Conservation (phyloP, 2,888 invertebrate genomes). For the Plemyria rubiginata region DNA sequence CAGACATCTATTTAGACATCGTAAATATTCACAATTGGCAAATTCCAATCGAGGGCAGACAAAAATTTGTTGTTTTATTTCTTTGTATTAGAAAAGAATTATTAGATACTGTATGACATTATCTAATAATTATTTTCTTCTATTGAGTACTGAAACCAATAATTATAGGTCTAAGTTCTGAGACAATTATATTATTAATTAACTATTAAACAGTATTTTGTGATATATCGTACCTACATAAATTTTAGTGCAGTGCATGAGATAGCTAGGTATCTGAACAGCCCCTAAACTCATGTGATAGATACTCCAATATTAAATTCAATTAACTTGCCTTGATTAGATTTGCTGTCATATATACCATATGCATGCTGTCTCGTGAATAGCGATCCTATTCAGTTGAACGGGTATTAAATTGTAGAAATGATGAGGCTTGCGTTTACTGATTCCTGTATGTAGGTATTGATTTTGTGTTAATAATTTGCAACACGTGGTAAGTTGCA, state of each 20-base stretch:
- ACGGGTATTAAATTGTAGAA: constrained; percentile 14
- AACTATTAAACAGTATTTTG: too few species aligned
- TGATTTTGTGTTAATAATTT: too few species aligned
- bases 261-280: not conserved
- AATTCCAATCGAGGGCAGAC: constrained; percentile 49
- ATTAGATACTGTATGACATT: too few species aligned
- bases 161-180: too few species aligned
- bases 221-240: too few species aligned
- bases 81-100: not conserved
- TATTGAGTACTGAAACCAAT: too few species aligned
- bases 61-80: constrained; percentile 32
- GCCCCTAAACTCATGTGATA: constrained; percentile 4
- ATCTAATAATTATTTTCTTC: too few species aligned
- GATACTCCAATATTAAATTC: constrained; percentile 19
- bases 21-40: constrained; percentile 68
- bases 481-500: too few species aligned
- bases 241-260: too few species aligned
- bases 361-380: constrained; percentile 19
- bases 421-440: constrained; percentile 11
- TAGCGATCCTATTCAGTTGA: constrained; percentile 19
- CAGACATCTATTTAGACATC: constrained; percentile 69
- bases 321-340: constrained; percentile 24
- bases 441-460: not conserved
- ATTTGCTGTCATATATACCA: constrained; percentile 13
- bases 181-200: too few species aligned